A percentile compares a stretch with the other conserved stretches of the same genome.
Conservation (phyloP, 2,888 invertebrate genomes). For the Caenorhabditis angaria region DNA sequence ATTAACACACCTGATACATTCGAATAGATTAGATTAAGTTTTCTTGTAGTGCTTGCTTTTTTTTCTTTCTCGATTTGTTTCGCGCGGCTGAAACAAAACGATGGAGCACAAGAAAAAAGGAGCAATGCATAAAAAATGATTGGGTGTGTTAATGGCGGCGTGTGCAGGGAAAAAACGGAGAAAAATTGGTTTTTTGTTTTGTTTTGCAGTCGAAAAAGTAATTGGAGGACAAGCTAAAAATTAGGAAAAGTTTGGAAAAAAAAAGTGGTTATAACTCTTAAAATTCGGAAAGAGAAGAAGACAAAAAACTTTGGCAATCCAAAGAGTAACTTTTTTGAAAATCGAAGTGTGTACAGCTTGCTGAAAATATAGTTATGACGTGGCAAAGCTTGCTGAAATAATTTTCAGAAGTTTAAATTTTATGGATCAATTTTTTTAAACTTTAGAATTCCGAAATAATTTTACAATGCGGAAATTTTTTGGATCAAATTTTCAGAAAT, state of each 20-base stretch:
- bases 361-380: too few relatives aligned
- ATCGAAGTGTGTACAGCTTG: too few relatives aligned
- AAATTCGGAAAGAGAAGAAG: too few relatives aligned
- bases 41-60: not conserved
- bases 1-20: not conserved
- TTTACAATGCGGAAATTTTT: too few relatives aligned
- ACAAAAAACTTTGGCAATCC: too few relatives aligned
- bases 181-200: not conserved
- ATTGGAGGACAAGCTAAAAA: not conserved
- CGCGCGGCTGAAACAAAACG: too few relatives aligned
- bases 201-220: not conserved
- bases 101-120: not conserved
- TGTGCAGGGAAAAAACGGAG: not conserved
- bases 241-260: not conserved
- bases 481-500: too few relatives aligned
- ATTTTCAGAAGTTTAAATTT: too few relatives aligned
- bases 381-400: too few relatives aligned
- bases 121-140: constrained; percentile 2
- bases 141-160: not conserved
- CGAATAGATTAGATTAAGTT: constrained; percentile 1
- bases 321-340: too few relatives aligned
- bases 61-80: not conserved
- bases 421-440: too few relatives aligned
- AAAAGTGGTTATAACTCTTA: not conserved
- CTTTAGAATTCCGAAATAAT: too few relatives aligned